phyloP scores from a whole-genome alignment of 2,888 invertebrate species.

The Xestia sexstrigata region DNA sequence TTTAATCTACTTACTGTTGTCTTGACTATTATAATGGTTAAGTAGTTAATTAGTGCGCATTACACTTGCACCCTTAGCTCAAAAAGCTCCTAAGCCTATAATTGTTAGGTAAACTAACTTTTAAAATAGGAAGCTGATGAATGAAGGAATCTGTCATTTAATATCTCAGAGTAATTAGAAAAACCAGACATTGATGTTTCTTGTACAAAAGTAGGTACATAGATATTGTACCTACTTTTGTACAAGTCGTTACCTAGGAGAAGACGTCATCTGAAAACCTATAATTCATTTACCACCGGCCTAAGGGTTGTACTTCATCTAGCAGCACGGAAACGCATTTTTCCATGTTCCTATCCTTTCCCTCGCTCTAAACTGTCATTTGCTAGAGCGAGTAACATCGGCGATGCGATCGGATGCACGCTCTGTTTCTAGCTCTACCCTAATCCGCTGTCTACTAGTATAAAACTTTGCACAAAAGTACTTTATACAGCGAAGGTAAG shows the following conservation, averaged over 20 bases:
- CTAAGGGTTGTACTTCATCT: neutral
- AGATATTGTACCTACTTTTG: neutral
- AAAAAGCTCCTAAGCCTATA: too few species aligned
- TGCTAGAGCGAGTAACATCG: neutral
- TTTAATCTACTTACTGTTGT: neutral
- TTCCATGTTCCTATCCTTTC: neutral
- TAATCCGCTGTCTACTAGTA: too few species aligned
- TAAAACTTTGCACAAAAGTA: too few species aligned
- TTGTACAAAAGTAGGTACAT: too few species aligned
- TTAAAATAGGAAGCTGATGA: neutral
- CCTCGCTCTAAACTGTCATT: neutral
- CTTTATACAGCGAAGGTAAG: too few species aligned
- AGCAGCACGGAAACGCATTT: neutral
- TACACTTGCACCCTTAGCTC: too few species aligned
- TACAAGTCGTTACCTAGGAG: neutral
- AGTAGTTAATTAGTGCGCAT: too few species aligned
- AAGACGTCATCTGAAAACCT: neutral
- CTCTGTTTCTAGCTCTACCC: neutral
- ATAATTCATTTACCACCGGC: neutral
- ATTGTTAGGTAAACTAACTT: neutral
- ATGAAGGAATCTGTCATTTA: too few species aligned
- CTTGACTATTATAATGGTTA: conserved; percentile 1
- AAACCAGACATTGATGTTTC: conserved; percentile 3
- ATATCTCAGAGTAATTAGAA: neutral
- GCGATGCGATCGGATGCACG: neutral